Evolutionary conservation across 1,140 invertebrate species (phyloP), one percentile per base, ranked within the genome.

Genomic region (Meloidogyne exigua): DNA sequence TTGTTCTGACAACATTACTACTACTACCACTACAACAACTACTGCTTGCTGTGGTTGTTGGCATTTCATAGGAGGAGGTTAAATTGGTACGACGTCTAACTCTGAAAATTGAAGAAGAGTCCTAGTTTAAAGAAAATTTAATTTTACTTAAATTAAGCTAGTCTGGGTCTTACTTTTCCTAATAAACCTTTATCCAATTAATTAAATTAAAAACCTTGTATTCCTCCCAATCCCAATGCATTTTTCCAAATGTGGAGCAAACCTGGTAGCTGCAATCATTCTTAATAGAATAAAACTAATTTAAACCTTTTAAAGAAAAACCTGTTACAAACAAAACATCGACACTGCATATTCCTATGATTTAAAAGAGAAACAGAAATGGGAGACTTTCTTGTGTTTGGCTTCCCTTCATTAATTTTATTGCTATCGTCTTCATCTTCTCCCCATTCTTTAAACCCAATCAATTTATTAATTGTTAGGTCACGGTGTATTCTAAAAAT

Each of bases 191-290:
- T 44, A 15, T 4, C 1, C 21, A 23, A 12, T 68, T 39, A 68
- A 68, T 21, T 68, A 25, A 32, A 26, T 13, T 3, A 13, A 28
- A 11, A 73, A 80, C 78, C 79, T 80, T 2, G 79, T 76, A 63
- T 79, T 82, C 26, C 80, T 32, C 0, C 80, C 80, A 23, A 83
- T 77, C 23, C 80, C 80, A 65, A 81, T 79, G 63, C 80, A 81
- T 66, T 82, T 81, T 68, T 81, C 80, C 62, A 81, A 76, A 72
- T 81, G 80, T 65, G 80, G 80, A 23, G 80, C 80, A 44, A 81
- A 81, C 42, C 80, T 32, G 11, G 68, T n/a, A n/a, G 80, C 80
- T 26, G 80, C 81, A 63, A 81, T 81, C 72, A 77, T 36, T 32
- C 80, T 80, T 57, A 57, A 57, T n/a, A 1, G n/a, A n/a, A 57